Base-by-base conservation (phyloP, 2,888 invertebrate species). In the Platycnemis pennipes region DNA sequence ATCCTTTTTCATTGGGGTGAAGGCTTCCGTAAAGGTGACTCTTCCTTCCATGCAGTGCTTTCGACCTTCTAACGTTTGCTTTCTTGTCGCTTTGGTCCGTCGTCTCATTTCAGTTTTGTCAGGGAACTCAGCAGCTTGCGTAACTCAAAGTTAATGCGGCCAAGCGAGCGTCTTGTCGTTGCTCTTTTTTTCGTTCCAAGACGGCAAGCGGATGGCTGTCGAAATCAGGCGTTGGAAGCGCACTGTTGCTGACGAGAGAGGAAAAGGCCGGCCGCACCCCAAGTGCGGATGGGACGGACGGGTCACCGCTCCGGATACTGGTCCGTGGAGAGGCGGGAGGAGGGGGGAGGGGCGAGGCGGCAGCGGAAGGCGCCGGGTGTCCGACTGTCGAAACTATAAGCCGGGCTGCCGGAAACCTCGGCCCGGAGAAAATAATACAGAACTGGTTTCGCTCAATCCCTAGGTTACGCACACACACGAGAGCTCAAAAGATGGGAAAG, bases 331-430 rank as follows among this genome's bases (percentile, higher is more conserved):
- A 3, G 49, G 49, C 49, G 49, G n/a, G n/a, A n/a, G n/a, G n/a
- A n/a, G n/a, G n/a, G 19, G 1, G n/a, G n/a, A 26, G 77, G 31
- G 37, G 7, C 77, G 77, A 77, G 31, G 77, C 77, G 77, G 77
- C 13, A 31, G 77, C 11, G 77, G 77, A 77, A 77, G 77, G 77
- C 77, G 77, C 77, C 77, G 77, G 77, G 77, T 77, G 77, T 77
- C 26, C 31, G 77, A 11, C 26, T 77, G 37, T 7, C 77, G 31
- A n/a, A 77, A 63, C 22, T 37, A 7, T 77, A 77, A 77, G 77
- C 31, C 77, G 77, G 13, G 26, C 77, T 16, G 77, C 77, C 77
- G 49, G 49, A n/a, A n/a, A 49, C 4, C 63, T 37, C 77, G 37
- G 11, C 4, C 22, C 31, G 13, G 77, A 77, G 37, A 77, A 37